A percentile compares a stretch with the other conserved stretches of the same genome.
These are phyloP conservation scores for Plecotus auritus DNA, from an alignment of 2,113 vertebrate genomes.

Conservation along the genomic window DNA sequence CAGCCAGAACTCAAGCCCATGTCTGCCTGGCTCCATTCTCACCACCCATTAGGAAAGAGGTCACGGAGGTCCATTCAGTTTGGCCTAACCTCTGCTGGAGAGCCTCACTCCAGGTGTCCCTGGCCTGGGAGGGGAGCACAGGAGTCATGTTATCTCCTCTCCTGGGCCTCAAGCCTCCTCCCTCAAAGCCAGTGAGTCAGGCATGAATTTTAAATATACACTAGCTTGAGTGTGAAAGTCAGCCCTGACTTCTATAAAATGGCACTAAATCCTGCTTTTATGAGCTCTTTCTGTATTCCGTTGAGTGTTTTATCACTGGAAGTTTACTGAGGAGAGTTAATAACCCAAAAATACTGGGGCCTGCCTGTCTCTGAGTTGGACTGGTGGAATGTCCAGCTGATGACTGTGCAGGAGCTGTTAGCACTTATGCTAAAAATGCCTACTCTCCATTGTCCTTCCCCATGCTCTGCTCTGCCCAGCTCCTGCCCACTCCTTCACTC, in stretches of 20 bases:
- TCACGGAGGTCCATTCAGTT: rapidly evolving
- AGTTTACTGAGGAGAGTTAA: conserved; percentile 67
- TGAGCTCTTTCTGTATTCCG: conserved; percentile 60
- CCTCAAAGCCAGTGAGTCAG: neutral
- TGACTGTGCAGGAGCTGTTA: neutral
- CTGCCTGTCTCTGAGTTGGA: neutral
- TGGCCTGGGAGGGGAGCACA: neutral
- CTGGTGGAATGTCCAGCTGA: neutral
- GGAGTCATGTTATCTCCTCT: neutral
- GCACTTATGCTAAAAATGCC: neutral
- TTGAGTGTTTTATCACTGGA: conserved; percentile 60
- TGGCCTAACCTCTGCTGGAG: neutral
- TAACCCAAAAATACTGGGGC: conserved; percentile 21
- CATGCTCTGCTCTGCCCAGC: neutral
- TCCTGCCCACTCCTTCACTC: neutral
- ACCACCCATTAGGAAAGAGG: neutral
- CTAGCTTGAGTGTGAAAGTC: neutral
- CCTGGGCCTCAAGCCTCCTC: neutral
- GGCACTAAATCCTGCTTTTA: conserved; percentile 70
- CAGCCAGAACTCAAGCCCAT: neutral
- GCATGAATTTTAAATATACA: conserved; percentile 33
- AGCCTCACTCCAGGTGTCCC: neutral
- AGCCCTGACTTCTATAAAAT: conserved; percentile 67
- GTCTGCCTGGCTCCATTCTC: neutral
- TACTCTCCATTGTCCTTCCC: neutral